These are phyloP conservation scores for Amphimallon solstitiale DNA, from an alignment of 2,888 invertebrate species.

Conservation along the genomic window DNA sequence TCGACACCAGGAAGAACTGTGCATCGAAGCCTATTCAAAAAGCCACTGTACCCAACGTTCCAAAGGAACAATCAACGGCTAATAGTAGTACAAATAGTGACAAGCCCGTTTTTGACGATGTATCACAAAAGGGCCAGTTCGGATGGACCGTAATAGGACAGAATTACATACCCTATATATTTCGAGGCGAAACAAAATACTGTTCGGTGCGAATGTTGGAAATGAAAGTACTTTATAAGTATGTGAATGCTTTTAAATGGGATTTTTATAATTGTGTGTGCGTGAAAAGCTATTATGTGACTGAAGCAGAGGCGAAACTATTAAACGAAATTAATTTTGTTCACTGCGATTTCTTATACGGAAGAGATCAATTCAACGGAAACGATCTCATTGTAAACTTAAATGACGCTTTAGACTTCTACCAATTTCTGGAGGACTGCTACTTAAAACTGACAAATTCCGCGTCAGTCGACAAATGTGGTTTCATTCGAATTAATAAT, in stretches of 20 bases:
- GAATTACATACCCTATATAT: slow-evolving; percentile 88
- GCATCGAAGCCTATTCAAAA: slow-evolving; percentile 16
- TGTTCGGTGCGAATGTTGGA: slow-evolving; percentile 96
- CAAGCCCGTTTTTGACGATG: slow-evolving; percentile 68
- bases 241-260: slow-evolving; percentile 87
- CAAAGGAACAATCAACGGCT: not conserved
- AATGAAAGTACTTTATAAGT: slow-evolving; percentile 87
- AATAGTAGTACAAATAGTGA: not conserved
- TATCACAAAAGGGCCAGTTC: slow-evolving; percentile 83
- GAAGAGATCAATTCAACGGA: slow-evolving; percentile 85
- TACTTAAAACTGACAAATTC: slow-evolving; percentile 76
- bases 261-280: slow-evolving; percentile 88
- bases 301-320: slow-evolving; percentile 87
- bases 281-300: slow-evolving; percentile 92
- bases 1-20: slow-evolving; percentile 1
- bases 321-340: slow-evolving; percentile 92
- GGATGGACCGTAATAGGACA: slow-evolving; percentile 92
- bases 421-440: slow-evolving; percentile 89
- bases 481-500: slow-evolving; percentile 91
- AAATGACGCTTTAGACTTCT: slow-evolving; percentile 89
- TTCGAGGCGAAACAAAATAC: slow-evolving; percentile 84
- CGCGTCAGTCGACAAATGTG: slow-evolving; percentile 78
- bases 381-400: slow-evolving; percentile 91
- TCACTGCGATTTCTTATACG: slow-evolving; percentile 92
- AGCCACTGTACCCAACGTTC: not conserved